A percentile compares a stretch with the other conserved stretches of the same genome.
phyloP scores from a whole-genome alignment of 2,797 vertebrate genomes.

The Argya squamiceps region DNA sequence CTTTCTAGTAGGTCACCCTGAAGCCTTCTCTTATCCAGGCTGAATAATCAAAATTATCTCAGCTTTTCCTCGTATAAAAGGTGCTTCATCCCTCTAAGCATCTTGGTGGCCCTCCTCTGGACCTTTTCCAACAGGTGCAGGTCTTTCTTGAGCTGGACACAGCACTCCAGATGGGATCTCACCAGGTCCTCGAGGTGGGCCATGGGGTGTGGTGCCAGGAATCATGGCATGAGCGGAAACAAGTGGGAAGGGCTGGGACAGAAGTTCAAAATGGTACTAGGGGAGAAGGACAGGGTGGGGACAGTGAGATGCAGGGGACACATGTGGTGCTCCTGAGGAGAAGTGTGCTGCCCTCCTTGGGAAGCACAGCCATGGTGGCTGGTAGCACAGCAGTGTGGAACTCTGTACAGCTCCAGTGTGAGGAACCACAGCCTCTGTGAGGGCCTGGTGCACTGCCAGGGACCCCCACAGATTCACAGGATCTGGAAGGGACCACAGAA shows the following conservation, averaged over 20 bases:
- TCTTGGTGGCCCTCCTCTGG: neutral
- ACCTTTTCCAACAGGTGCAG: neutral
- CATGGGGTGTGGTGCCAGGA: neutral
- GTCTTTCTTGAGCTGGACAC: neutral
- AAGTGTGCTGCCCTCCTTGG: too few species aligned
- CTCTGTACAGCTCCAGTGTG: fast-evolving
- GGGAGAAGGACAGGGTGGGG: fast-evolving
- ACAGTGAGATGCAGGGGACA: neutral
- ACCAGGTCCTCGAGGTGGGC: neutral
- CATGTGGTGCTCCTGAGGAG: neutral
- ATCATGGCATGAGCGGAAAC: fast-evolving
- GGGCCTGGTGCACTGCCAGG: neutral
- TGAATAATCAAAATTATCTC: neutral
- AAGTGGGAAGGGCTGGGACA: neutral
- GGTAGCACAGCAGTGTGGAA: neutral
- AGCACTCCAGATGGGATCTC: neutral
- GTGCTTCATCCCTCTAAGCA: neutral
- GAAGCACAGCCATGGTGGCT: fast-evolving
- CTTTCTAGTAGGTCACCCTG: neutral
- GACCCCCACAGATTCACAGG: neutral
- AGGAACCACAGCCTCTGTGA: neutral
- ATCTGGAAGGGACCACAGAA: neutral
- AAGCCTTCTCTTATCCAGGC: neutral
- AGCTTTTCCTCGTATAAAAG: neutral
- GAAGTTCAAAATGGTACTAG: fast-evolving